These are phyloP conservation scores for Andricus grossulariae DNA, from an alignment of 1,140 invertebrate species.

Conservation along the genomic window DNA sequence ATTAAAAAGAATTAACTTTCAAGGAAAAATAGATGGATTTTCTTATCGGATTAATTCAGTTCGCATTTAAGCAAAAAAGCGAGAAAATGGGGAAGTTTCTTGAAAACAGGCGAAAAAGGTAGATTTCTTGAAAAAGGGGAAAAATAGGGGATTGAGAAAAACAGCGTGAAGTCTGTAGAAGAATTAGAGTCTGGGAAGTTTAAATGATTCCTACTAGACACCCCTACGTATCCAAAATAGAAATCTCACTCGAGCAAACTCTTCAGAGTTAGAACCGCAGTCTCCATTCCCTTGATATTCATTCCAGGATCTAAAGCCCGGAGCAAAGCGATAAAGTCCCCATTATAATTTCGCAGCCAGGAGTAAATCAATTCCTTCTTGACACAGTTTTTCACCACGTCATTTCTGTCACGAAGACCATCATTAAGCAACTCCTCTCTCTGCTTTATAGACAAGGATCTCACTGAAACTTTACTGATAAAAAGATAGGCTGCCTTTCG, in stretches of 20 bases:
- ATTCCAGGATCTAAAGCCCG: slow-evolving; percentile 78
- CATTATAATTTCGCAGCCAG: slow-evolving; percentile 81
- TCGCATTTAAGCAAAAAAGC: no score
- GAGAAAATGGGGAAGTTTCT: no score
- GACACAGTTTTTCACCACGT: slow-evolving; percentile 75
- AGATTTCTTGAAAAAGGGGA: no score
- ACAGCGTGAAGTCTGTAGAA: no score
- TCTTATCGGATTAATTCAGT: no score
- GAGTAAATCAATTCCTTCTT: slow-evolving; percentile 77
- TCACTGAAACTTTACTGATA: slow-evolving; percentile 82
- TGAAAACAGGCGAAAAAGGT: no score
- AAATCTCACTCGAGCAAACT: slow-evolving; percentile 62
- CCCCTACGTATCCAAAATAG: no score
- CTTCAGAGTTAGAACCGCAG: slow-evolving; percentile 54
- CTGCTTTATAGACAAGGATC: slow-evolving; percentile 82
- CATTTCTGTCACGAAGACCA: slow-evolving; percentile 81
- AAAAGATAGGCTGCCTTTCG: slow-evolving; percentile 84
- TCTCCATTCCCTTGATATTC: slow-evolving; percentile 56
- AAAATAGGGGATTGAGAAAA: no score
- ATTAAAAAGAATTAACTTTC: no score
- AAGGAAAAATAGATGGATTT: no score
- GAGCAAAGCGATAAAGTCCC: slow-evolving; percentile 79
- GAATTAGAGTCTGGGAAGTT: no score
- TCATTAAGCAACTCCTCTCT: slow-evolving; percentile 80
- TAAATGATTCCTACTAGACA: no score